Evolutionary conservation across 2,888 invertebrate genomes (phyloP).

Genomic region (Patella depressa): DNA sequence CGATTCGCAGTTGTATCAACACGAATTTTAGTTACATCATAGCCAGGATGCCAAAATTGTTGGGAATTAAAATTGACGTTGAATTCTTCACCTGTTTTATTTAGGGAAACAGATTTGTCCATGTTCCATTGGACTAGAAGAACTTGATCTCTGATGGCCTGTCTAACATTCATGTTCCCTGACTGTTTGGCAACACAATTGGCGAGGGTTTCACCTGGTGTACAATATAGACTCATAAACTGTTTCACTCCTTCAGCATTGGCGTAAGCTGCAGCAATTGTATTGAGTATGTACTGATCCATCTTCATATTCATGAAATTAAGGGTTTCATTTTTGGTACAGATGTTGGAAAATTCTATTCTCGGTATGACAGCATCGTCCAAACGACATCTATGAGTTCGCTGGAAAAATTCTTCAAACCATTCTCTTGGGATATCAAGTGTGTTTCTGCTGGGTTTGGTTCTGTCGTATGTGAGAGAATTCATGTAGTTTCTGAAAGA

Average conservation of each 20-base stretch:
- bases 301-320: slow-evolving; percentile 21
- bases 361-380: slow-evolving; percentile 29
- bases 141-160: not conserved
- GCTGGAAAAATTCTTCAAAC: slow-evolving; percentile 72
- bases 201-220: slow-evolving; percentile 25
- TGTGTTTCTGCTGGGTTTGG: slow-evolving; percentile 48
- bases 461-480: slow-evolving; percentile 31
- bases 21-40: slow-evolving; percentile 35
- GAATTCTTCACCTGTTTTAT: slow-evolving; percentile 32
- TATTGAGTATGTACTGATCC: slow-evolving; percentile 58
- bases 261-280: slow-evolving; percentile 64
- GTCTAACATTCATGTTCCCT: slow-evolving; percentile 12
- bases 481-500: slow-evolving; percentile 54
- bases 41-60: slow-evolving; percentile 53
- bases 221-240: slow-evolving; percentile 31
- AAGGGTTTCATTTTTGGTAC: slow-evolving; percentile 38
- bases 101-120: not conserved
- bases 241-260: slow-evolving; percentile 55
- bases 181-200: slow-evolving; percentile 30
- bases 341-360: slow-evolving; percentile 27
- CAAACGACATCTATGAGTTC: slow-evolving; percentile 51
- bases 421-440: slow-evolving; percentile 67
- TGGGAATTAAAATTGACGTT: slow-evolving; percentile 43
- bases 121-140: not conserved
- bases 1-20: no score